Evolutionary conservation across 2,113 vertebrate species (phyloP).

Genomic region (Epinephelus fuscoguttatus): DNA sequence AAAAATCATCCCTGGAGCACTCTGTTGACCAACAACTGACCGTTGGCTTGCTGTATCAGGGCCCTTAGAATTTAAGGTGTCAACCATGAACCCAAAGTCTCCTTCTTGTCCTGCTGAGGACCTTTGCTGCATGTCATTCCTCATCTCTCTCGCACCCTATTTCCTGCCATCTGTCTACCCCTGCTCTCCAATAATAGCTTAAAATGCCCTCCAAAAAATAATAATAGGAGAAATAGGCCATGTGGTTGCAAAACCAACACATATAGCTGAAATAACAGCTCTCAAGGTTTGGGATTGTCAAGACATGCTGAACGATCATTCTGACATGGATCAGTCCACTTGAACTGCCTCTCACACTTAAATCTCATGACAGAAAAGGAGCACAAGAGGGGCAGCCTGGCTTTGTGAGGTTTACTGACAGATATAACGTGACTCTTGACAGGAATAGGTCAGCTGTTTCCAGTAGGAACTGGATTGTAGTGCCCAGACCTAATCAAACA

Average conservation of each 20-base stretch:
- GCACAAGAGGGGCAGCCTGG: background rate
- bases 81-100: background rate
- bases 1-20: no score
- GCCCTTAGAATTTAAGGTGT: background rate
- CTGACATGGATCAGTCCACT: background rate
- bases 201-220: background rate
- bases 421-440: background rate
- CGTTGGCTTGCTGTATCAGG: no score
- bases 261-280: background rate
- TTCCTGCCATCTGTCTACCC: background rate
- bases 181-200: background rate
- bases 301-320: background rate
- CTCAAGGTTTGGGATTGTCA: background rate
- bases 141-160: background rate
- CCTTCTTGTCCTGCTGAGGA: background rate
- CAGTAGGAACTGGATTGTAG: background rate
- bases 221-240: background rate
- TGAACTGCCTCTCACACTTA: background rate
- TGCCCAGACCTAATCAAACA: conserved; percentile 18
- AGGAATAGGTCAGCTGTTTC: conserved; percentile 4
- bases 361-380: background rate
- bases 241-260: background rate
- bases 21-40: no score
- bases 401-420: background rate
- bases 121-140: background rate